These are phyloP conservation scores for Isurus oxyrinchus DNA, from an alignment of 2,113 vertebrate genomes.

Conservation along the genomic window DNA sequence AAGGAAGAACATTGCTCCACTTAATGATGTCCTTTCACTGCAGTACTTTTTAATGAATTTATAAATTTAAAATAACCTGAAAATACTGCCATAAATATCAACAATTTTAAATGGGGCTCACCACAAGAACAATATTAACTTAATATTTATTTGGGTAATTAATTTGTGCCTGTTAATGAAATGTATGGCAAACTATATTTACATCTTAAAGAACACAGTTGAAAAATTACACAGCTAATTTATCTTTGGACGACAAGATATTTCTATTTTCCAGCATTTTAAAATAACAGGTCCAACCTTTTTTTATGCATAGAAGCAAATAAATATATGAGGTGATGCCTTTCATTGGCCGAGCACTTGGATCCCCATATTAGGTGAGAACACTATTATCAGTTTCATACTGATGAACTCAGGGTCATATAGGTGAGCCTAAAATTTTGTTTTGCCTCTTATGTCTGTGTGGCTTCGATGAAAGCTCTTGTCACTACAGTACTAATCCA, in stretches of 20 bases:
- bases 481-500: not conserved
- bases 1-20: not conserved
- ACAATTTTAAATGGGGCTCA: not conserved
- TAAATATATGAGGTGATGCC: not conserved
- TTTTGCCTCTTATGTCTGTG: not conserved
- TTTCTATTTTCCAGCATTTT: not conserved
- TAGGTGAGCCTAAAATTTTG: not conserved
- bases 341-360: not conserved
- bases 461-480: not conserved
- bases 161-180: not conserved
- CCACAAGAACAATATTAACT: not conserved
- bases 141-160: not conserved
- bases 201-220: not conserved
- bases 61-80: not conserved
- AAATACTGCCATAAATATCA: not conserved
- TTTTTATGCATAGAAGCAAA: not conserved
- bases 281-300: not conserved
- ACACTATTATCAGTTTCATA: not conserved
- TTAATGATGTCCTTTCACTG: not conserved
- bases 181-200: not conserved
- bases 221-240: not conserved
- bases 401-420: not conserved
- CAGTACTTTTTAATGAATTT: not conserved
- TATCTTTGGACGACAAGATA: not conserved
- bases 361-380: constrained; percentile 6